A percentile compares a stretch with the other conserved stretches of the same genome.
Conservation (phyloP, 2,113 vertebrate species). For the Ctenodactylus gundi region DNA sequence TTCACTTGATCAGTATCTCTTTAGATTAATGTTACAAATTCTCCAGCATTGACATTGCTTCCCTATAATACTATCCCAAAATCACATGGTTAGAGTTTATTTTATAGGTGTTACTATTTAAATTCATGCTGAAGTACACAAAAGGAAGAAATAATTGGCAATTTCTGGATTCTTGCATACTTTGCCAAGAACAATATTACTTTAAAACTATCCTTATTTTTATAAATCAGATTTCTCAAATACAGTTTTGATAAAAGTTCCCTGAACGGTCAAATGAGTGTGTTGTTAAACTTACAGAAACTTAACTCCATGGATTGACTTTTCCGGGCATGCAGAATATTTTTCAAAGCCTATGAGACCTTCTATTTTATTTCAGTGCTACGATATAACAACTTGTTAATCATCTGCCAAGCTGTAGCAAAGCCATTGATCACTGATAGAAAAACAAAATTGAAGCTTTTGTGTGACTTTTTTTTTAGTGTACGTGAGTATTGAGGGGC, state of each 20-base stretch:
- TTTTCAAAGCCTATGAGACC: background rate
- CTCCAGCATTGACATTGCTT: background rate
- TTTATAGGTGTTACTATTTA: background rate
- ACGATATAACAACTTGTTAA: background rate
- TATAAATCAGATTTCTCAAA: constrained; percentile 1
- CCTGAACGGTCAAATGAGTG: background rate
- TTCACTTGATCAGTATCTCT: background rate
- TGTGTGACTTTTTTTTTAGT: background rate
- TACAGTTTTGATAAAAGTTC: background rate
- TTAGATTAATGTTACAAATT: background rate
- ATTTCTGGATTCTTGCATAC: background rate
- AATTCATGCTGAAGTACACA: background rate
- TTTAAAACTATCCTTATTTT: constrained; percentile 12
- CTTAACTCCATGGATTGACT: background rate
- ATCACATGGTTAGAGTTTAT: background rate
- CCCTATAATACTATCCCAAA: background rate
- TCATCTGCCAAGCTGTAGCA: background rate
- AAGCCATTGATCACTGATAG: background rate
- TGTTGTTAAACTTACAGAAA: background rate
- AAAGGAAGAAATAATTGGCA: background rate
- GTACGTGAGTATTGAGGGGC: background rate
- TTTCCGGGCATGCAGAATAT: background rate
- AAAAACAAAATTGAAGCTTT: background rate
- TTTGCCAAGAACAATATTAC: background rate
- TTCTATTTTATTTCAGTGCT: background rate